Percentiles rank a stretch among this genome's conserved stretches.
Evolutionary conservation across 2,113 vertebrate genomes (phyloP).

Genomic region (Gadus macrocephalus): DNA sequence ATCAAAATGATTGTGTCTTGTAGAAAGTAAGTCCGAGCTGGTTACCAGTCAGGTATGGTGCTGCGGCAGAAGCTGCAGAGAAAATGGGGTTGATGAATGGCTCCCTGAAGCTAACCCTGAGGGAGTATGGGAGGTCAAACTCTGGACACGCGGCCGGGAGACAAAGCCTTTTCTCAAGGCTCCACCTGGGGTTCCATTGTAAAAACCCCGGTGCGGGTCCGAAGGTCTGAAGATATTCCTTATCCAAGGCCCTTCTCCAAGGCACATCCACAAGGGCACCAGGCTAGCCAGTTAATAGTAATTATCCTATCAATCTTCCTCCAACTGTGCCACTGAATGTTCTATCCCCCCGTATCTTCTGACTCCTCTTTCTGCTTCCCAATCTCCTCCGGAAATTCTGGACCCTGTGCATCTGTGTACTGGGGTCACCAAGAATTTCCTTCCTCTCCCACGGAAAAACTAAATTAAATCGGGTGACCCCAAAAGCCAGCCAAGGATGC

Average conservation of each 20-base stretch:
- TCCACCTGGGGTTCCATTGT: slow-evolving; percentile 30
- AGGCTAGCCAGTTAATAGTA: slow-evolving; percentile 42
- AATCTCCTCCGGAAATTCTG: slow-evolving; percentile 2
- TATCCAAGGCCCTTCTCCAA: slow-evolving; percentile 32
- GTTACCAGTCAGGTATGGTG: neutral
- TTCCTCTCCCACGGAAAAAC: neutral
- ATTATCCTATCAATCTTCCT: slow-evolving; percentile 51
- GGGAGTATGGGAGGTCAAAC: slow-evolving; percentile 47
- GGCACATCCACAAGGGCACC: slow-evolving; percentile 29
- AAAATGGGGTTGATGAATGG: slow-evolving; percentile 50
- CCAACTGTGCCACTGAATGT: slow-evolving; percentile 39
- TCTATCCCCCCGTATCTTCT: slow-evolving; percentile 15
- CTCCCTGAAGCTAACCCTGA: slow-evolving; percentile 27
- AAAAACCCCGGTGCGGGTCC: slow-evolving; percentile 29
- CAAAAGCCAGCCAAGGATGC: neutral
- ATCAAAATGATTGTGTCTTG: too few species aligned
- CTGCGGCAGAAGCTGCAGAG: neutral
- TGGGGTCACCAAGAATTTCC: slow-evolving; percentile 19
- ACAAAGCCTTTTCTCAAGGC: slow-evolving; percentile 11
- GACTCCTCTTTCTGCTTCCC: slow-evolving; percentile 1
- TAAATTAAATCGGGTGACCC: slow-evolving; percentile 6
- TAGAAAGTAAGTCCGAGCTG: too few species aligned
- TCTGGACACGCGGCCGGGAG: slow-evolving; percentile 22
- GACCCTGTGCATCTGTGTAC: neutral
- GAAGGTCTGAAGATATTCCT: slow-evolving; percentile 18